phyloP scores from a whole-genome alignment of 2,888 invertebrate genomes.

The Machimus atricapillus region DNA sequence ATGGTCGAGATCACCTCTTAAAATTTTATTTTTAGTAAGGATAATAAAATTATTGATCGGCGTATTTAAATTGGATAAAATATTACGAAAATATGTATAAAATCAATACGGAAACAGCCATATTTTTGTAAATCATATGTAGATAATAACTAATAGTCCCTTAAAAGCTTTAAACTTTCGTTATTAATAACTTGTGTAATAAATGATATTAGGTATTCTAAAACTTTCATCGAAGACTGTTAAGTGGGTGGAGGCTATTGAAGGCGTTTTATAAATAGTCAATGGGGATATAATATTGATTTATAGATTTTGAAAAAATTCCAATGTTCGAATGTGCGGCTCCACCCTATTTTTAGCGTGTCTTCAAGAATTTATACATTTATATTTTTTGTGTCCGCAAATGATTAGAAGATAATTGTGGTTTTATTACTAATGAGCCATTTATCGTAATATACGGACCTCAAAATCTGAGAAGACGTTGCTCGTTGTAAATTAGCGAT shows the following conservation, averaged over 20 bases:
- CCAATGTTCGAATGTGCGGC: not conserved
- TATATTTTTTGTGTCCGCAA: not conserved
- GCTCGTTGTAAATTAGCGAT: not conserved
- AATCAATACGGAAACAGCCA: too few relatives aligned
- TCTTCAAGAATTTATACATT: not conserved
- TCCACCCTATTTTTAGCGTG: not conserved
- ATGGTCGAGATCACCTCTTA: too few relatives aligned
- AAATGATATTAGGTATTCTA: not conserved
- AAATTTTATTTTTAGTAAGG: too few relatives aligned
- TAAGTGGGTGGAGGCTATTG: not conserved
- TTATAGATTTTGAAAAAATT: slow-evolving; percentile 16
- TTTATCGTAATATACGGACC: not conserved
- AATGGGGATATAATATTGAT: not conserved
- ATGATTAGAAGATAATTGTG: not conserved
- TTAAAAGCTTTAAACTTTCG: not conserved
- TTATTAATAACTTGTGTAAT: not conserved
- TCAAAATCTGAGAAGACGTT: not conserved
- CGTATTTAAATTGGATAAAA: too few relatives aligned
- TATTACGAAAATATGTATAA: too few relatives aligned
- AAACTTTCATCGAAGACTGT: not conserved
- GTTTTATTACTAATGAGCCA: slow-evolving; percentile 6
- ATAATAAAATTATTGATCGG: too few relatives aligned
- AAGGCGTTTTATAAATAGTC: not conserved
- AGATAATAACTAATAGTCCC: not conserved
- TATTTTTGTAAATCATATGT: not conserved